Percentiles rank a stretch among this genome's conserved stretches.
Evolutionary conservation across 1,140 invertebrate genomes (phyloP).

Genomic region (Eueides isabella): DNA sequence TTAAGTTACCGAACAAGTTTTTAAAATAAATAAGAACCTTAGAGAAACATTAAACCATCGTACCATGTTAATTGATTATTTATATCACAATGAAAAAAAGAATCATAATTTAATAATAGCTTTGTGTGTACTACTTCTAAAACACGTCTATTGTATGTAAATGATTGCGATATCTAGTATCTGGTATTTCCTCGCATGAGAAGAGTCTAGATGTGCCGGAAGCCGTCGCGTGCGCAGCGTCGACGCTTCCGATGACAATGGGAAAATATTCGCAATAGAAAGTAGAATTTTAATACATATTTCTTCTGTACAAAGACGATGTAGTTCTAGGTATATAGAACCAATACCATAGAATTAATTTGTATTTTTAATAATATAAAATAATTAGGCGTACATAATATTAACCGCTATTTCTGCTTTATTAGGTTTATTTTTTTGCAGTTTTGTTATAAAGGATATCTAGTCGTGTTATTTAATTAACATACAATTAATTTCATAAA

Average conservation of each 20-base stretch:
- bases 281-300: constrained; percentile 28
- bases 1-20: no score
- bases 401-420: neutral
- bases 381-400: neutral
- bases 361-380: no score
- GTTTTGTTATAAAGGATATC: neutral
- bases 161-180: neutral
- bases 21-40: no score
- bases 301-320: neutral
- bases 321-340: neutral
- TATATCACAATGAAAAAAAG: no score
- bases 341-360: no score
- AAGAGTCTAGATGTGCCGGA: constrained; percentile 48
- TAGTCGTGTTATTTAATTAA: neutral
- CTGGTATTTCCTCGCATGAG: constrained; percentile 46
- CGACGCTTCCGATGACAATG: constrained; percentile 39
- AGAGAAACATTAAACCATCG: no score
- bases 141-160: neutral
- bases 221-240: constrained; percentile 51
- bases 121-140: neutral
- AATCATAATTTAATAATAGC: neutral
- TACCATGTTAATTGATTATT: no score
- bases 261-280: constrained; percentile 40
- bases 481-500: neutral
- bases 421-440: neutral